Percentiles rank a stretch among this genome's conserved stretches.
These are phyloP conservation scores for Penelope pileata DNA, from an alignment of 2,113 vertebrate species.

Conservation along the genomic window DNA sequence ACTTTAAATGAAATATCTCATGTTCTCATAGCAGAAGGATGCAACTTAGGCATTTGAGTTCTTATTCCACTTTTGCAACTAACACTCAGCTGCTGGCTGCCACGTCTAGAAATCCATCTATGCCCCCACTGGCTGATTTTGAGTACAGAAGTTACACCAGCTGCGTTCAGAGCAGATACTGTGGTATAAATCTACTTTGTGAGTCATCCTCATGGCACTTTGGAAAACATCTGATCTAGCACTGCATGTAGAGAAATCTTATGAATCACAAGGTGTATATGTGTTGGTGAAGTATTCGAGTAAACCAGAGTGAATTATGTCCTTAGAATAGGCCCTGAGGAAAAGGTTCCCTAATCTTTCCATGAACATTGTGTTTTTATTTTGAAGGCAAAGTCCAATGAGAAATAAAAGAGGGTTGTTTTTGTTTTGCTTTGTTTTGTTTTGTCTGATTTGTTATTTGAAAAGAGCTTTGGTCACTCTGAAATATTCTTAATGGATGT, in stretches of 20 bases:
- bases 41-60: background rate
- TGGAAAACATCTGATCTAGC: background rate
- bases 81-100: fast-evolving
- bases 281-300: background rate
- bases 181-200: background rate
- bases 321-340: background rate
- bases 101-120: background rate
- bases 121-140: background rate
- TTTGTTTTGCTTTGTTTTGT: background rate
- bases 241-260: background rate
- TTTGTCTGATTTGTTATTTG: background rate
- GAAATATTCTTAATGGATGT: background rate
- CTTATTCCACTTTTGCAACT: background rate
- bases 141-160: background rate
- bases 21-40: background rate
- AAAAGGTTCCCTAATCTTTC: background rate
- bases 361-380: background rate
- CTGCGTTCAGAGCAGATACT: background rate
- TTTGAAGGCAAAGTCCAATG: background rate
- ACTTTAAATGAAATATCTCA: background rate
- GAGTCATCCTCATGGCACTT: background rate
- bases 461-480: background rate
- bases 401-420: background rate
- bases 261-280: background rate
- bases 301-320: background rate